A percentile compares a stretch with the other conserved stretches of the same genome.
Conservation (phyloP, 2,797 vertebrate genomes). For the Microchirus variegatus region DNA sequence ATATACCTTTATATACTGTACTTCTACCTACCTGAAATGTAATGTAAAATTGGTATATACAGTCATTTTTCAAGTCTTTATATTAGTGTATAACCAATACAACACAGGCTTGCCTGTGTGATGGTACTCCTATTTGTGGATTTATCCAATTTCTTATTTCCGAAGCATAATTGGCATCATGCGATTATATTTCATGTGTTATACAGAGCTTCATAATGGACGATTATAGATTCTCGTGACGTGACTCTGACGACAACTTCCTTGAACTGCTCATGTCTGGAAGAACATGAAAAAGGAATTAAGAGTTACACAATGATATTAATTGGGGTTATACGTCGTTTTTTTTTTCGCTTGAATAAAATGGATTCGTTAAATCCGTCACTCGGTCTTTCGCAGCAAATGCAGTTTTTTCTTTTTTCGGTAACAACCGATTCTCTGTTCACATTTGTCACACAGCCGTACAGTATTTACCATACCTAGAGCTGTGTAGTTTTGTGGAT, state of each 20-base stretch:
- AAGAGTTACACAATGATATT: slow-evolving; percentile 3
- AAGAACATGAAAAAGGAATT: slow-evolving; percentile 9
- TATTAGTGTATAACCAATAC: no score
- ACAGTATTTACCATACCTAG: neutral
- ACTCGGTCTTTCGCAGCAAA: neutral
- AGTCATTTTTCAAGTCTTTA: no score
- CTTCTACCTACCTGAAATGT: no score
- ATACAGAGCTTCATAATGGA: neutral
- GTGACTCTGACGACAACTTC: neutral
- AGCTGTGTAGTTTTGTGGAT: neutral
- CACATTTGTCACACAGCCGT: neutral
- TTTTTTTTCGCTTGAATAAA: neutral
- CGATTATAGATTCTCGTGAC: neutral
- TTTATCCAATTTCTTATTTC: no score
- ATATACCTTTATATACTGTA: no score
- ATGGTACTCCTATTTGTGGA: no score
- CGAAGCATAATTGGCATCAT: slow-evolving; percentile 10
- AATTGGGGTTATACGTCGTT: neutral
- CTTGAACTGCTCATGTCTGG: slow-evolving; percentile 1
- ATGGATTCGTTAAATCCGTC: neutral
- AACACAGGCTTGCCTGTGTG: no score
- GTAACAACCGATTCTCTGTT: neutral
- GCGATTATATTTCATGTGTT: neutral
- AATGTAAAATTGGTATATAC: no score
- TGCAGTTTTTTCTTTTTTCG: neutral